These are phyloP conservation scores for Anorthoa munda DNA, from an alignment of 2,888 invertebrate species.

Conservation along the genomic window DNA sequence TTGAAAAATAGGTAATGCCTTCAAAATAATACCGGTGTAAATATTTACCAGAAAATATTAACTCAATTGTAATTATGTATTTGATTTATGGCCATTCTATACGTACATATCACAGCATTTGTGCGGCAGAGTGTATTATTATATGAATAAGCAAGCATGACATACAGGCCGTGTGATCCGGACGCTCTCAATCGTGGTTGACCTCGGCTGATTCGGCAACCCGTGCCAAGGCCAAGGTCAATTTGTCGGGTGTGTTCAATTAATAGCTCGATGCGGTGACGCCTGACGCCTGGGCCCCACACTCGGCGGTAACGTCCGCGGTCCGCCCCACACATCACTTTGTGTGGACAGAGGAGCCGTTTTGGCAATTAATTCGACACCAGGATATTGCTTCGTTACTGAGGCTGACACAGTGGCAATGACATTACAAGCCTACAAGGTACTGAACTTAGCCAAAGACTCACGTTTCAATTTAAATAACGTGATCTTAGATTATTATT, in stretches of 20 bases:
- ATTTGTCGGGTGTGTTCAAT: conserved; percentile 84
- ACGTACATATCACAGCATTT: conserved; percentile 37
- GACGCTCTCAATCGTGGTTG: conserved; percentile 87
- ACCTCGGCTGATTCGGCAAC: conserved; percentile 89
- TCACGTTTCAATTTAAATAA: conserved; percentile 5
- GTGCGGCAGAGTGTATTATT: conserved; percentile 59
- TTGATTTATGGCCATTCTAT: conserved; percentile 19
- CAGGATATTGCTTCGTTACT: conserved; percentile 1
- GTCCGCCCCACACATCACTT: conserved; percentile 41
- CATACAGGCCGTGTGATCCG: conserved; percentile 86
- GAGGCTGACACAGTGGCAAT: conserved; percentile 23
- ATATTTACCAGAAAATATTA: background rate
- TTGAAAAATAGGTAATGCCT: background rate
- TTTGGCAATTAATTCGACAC: conserved; percentile 29
- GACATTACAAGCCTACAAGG: conserved; percentile 15
- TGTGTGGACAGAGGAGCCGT: conserved; percentile 21
- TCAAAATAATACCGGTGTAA: background rate
- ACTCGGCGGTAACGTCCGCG: conserved; percentile 25
- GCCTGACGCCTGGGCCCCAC: conserved; percentile 72
- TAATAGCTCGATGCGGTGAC: conserved; percentile 78
- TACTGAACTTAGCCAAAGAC: conserved; percentile 4
- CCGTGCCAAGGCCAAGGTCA: conserved; percentile 89
- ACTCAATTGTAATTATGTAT: conserved; percentile 14
- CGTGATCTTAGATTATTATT: background rate
- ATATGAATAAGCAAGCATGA: conserved; percentile 71